These are phyloP conservation scores for Oxystoma pomonae DNA, from an alignment of 2,888 invertebrate genomes.

Conservation along the genomic window DNA sequence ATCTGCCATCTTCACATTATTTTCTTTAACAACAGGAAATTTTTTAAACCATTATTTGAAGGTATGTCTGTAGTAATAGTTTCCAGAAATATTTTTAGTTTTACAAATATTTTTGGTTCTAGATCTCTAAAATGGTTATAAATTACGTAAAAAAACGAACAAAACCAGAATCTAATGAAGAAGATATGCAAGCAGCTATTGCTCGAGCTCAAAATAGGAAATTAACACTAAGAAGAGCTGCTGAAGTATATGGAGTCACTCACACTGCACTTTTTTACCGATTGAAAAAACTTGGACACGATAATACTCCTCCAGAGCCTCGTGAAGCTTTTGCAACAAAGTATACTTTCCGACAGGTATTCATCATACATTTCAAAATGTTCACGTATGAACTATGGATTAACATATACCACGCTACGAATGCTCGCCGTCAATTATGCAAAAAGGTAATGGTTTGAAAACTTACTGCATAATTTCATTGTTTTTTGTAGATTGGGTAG, in stretches of 20 bases:
- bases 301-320: neutral
- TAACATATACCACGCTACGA: slow-evolving; percentile 5
- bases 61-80: neutral
- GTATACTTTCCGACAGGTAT: neutral
- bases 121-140: neutral
- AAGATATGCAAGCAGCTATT: slow-evolving; percentile 11
- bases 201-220: slow-evolving; percentile 4
- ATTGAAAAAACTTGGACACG: slow-evolving; percentile 3
- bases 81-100: no score
- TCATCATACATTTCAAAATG: slow-evolving; percentile 10
- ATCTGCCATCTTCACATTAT: neutral
- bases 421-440: slow-evolving; percentile 2
- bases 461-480: neutral
- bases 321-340: neutral
- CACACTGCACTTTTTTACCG: slow-evolving; percentile 10
- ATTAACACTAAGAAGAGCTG: slow-evolving; percentile 8
- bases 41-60: neutral
- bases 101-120: neutral
- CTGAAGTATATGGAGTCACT: slow-evolving; percentile 6
- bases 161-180: slow-evolving; percentile 11
- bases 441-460: neutral
- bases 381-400: slow-evolving; percentile 13
- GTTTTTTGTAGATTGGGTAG: neutral
- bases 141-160: slow-evolving; percentile 6
- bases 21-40: no score